Conservation (phyloP, 2,797 vertebrate genomes). For the Huso huso region DNA sequence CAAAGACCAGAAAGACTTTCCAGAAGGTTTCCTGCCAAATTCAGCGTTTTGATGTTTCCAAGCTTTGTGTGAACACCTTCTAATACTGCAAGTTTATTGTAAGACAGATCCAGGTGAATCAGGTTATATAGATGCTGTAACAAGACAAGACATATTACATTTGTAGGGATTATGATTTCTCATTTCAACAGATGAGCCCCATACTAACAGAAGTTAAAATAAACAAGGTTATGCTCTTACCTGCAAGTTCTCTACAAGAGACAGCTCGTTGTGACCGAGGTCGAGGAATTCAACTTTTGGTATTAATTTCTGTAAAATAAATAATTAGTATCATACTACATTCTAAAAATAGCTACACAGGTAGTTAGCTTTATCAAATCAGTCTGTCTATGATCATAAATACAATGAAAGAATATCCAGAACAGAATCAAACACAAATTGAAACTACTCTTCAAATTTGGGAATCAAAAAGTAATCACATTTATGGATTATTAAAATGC, state of each 20-base stretch:
- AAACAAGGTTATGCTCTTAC: conserved; percentile 40
- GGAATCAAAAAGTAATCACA: neutral
- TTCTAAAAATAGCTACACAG: neutral
- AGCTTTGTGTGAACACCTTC: conserved; percentile 86
- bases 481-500: neutral
- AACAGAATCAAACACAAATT: neutral
- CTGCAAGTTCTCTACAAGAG: conserved; percentile 85
- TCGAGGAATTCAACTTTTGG: conserved; percentile 92
- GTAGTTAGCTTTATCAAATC: neutral
- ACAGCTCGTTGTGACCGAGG: conserved; percentile 84
- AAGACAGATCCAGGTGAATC: conserved; percentile 92
- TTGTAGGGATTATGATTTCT: neutral
- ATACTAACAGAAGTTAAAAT: conserved; percentile 8
- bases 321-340: conserved; percentile 6
- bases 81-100: conserved; percentile 74
- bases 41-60: conserved; percentile 93
- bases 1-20: conserved; percentile 75
- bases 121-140: conserved; percentile 88
- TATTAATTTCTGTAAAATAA: conserved; percentile 75
- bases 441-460: neutral
- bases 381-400: neutral
- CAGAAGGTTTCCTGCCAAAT: conserved; percentile 84
- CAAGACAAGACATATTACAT: conserved; percentile 12
- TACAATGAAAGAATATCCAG: neutral
- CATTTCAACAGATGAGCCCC: neutral